Base-by-base conservation (phyloP, 1,140 invertebrate species). In the Aphelenchoides avenae region DNA sequence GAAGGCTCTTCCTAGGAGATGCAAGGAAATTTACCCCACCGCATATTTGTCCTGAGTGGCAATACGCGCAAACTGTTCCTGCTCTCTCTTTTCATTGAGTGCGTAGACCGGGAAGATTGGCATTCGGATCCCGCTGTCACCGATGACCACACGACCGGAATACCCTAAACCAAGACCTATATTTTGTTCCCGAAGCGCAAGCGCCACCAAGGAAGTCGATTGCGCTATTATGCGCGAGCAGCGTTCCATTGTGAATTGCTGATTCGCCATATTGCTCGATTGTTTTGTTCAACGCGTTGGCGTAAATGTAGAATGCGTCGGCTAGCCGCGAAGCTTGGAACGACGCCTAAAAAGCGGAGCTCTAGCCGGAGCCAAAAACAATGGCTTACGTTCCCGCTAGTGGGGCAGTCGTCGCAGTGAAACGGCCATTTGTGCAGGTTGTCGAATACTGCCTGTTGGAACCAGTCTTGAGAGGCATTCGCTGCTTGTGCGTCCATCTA, bases 241-340 rank as follows among this genome's bases (percentile, higher is more conserved):
- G 13, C 29, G 43, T 46, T 18, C 43, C 43, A 15, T 46, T 46
- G 18, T 13, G 3, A 27, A 46, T 13, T n/a, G 43, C 43, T 4
- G 43, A 24, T n/a, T 46, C 43, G 27, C 43, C 43, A 15, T 46
- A 46, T 3, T 3, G 18, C 3, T 24, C 43, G 4, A 46, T 46
- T 29, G 26, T 46, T 31, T 13, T 46, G 24, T 46, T 46, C 43
- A 46, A 13, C 29, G 26, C 34, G 18, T 29, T 11, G 15, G 33
- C 60, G 46, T 62, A 62, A 40, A 66, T 24, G 39, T 66, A 62
- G 27, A 62, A 26, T 3, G 36, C 48, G 47, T 62, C 60, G 27
- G 63, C 44, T 9, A 62, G 49, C 18, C 18, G 26, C n/a, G n/a
- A n/a, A n/a, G n/a, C n/a, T n/a, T n/a, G n/a, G n/a, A n/a, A n/a